Percentiles rank a stretch among this genome's conserved stretches.
Conservation (phyloP, 2,113 vertebrate species). For the Platichthys stellatus region DNA sequence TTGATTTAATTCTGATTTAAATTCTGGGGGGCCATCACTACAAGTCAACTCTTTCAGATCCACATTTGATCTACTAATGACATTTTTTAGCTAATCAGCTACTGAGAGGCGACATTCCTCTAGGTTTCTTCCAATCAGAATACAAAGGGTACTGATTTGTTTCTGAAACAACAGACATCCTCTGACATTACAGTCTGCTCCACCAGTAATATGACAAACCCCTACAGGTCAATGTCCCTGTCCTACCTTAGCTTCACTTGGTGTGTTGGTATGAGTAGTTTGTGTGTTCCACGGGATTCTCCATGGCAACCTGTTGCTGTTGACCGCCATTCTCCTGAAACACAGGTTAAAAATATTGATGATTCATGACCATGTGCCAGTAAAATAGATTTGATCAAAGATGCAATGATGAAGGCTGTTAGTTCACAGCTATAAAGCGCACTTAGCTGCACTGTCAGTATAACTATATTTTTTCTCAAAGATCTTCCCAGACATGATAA, state of each 20-base stretch:
- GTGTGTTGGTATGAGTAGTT: slow-evolving; percentile 92
- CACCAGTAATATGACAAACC: not conserved
- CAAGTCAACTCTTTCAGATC: not conserved
- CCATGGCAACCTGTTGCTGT: slow-evolving; percentile 88
- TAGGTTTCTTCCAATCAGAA: no score
- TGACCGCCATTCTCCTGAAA: slow-evolving; percentile 87
- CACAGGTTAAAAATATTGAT: not conserved
- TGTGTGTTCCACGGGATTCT: slow-evolving; percentile 86
- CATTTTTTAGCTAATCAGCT: not conserved
- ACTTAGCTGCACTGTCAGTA: no score
- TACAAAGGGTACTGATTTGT: no score
- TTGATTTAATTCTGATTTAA: no score
- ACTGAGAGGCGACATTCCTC: no score
- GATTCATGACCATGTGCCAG: not conserved
- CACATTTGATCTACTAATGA: not conserved
- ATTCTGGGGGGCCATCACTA: no score
- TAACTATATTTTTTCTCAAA: no score
- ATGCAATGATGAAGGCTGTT: not conserved
- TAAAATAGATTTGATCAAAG: not conserved
- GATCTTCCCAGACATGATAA: no score
- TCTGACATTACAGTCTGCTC: not conserved
- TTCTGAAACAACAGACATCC: not conserved
- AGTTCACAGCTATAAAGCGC: no score
- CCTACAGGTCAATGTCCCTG: not conserved
- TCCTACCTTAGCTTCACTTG: slow-evolving; percentile 85